phyloP scores from a whole-genome alignment of 2,797 vertebrate genomes.

The Kryptolebias ocellatus region DNA sequence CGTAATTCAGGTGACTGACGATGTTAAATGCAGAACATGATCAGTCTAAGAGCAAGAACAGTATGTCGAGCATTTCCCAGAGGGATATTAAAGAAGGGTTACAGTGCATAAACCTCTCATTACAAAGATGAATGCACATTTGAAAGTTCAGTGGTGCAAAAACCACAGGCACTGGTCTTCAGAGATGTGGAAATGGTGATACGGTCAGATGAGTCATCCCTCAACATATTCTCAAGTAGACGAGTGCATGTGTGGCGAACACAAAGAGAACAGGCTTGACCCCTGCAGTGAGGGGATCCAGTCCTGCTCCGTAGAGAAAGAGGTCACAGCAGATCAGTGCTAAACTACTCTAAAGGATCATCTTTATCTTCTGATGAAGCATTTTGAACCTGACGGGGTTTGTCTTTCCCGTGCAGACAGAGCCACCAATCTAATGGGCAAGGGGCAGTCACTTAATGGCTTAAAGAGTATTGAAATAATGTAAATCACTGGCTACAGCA shows the following conservation, averaged over 20 bases:
- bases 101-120: constrained; percentile 4
- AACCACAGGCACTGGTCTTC: background rate
- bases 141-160: constrained; percentile 10
- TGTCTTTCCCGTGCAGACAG: constrained; percentile 4
- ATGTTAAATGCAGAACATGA: constrained; percentile 1
- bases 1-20: background rate
- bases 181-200: constrained; percentile 4
- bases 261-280: background rate
- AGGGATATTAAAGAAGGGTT: constrained; percentile 2
- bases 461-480: constrained; percentile 5
- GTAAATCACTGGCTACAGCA: constrained; percentile 7
- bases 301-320: background rate
- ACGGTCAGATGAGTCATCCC: constrained; percentile 2
- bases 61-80: constrained; percentile 2
- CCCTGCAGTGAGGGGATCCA: background rate
- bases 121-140: constrained; percentile 13
- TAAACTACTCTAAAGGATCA: constrained; percentile 3
- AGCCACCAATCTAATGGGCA: constrained; percentile 3
- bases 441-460: constrained; percentile 4
- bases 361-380: constrained; percentile 1
- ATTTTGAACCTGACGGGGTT: constrained; percentile 3
- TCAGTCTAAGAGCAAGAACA: constrained; percentile 1
- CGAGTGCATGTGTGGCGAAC: background rate
- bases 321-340: constrained; percentile 1
- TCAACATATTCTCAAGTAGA: background rate